Base-by-base conservation (phyloP, 2,113 vertebrate genomes). In the Neotoma lepida region DNA sequence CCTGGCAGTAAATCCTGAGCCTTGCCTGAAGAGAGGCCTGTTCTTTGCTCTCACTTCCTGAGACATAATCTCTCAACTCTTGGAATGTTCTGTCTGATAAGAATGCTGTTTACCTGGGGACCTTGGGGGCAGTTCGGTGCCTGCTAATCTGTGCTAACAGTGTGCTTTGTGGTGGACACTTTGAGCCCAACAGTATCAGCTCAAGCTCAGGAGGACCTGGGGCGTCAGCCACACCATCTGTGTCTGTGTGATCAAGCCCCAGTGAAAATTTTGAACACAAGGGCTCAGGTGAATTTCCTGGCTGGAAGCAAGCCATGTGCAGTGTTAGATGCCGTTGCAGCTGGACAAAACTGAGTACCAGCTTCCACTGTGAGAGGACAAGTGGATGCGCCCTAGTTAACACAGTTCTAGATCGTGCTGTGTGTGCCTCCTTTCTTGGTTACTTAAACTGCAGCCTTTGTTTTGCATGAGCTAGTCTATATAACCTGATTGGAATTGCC, bases 61-160 rank as follows among this genome's bases (percentile, higher is more conserved):
- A n/a, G 46, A 17, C 9, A 14, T 44, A 85, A 46, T 33, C 15
- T 54, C 66, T 88, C 35, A 88, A 44, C 51, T 74, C 70, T 58
- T 74, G 86, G 70, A 88, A 88, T 88, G 86, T 61, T 61, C 51
- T 58, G 68, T 41, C 66, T 73, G 86, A 88, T 74, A 88, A 88
- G 70, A 74, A 20, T 20, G 22, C 35, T 78, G 88, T 68, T 90
- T 54, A 22, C 61, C 44, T 80, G 76, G 63, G 58, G 74, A 76
- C 61, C 88, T 41, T 9, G 18, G 35, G 58, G 61, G 51, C 41
- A 35, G 18, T 4, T 10, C 13, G 4, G 64, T 66, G 61, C 61
- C 46, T 18, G 76, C 39, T 63, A 66, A 49, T 80, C 88, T 41
- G 7, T 56, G 88, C 76, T 80, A 68, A 80, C 61, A 68, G 24